Percentiles rank a stretch among this genome's conserved stretches.
Conservation (phyloP, 2,797 vertebrate species). For the Microctenopoma steveboyesi region DNA sequence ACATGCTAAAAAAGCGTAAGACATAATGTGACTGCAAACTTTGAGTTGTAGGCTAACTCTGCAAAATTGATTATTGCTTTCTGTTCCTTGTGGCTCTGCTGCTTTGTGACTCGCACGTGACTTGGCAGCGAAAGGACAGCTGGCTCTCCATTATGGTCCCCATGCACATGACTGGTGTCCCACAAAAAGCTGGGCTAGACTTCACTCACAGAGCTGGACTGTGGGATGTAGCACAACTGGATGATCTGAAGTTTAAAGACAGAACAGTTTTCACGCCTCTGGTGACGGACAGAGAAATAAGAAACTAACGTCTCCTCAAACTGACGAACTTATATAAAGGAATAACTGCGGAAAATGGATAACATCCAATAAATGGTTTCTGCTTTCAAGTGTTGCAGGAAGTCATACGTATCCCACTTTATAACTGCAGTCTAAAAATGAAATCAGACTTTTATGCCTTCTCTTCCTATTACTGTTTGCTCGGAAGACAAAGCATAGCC, state of each 20-base stretch:
- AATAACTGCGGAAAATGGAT: slow-evolving; percentile 17
- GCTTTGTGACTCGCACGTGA: slow-evolving; percentile 84
- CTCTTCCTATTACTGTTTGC: slow-evolving; percentile 39
- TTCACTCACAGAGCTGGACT: slow-evolving; percentile 38
- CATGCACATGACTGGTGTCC: slow-evolving; percentile 78
- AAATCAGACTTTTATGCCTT: slow-evolving; percentile 56
- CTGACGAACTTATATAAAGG: slow-evolving; percentile 21
- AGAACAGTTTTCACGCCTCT: slow-evolving; percentile 33
- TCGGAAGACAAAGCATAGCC: slow-evolving; percentile 55
- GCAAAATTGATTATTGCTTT: slow-evolving; percentile 82
- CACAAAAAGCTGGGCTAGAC: slow-evolving; percentile 66
- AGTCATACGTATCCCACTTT: slow-evolving; percentile 42
- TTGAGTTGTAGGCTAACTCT: slow-evolving; percentile 60
- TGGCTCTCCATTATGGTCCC: slow-evolving; percentile 70
- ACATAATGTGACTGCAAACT: slow-evolving; percentile 54
- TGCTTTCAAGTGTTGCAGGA: slow-evolving; percentile 42
- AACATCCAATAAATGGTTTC: slow-evolving; percentile 38
- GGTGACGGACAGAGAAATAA: slow-evolving; percentile 14
- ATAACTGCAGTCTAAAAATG: slow-evolving; percentile 38
- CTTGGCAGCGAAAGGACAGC: slow-evolving; percentile 81
- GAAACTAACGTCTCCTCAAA: slow-evolving; percentile 4
- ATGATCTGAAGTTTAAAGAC: slow-evolving; percentile 23
- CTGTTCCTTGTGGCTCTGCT: slow-evolving; percentile 77
- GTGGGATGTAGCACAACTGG: slow-evolving; percentile 34
- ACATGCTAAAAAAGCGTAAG: slow-evolving; percentile 24